Percentiles rank a stretch among this genome's conserved stretches.
Evolutionary conservation across 2,113 vertebrate genomes (phyloP).

Genomic region (Aramus guarauna): DNA sequence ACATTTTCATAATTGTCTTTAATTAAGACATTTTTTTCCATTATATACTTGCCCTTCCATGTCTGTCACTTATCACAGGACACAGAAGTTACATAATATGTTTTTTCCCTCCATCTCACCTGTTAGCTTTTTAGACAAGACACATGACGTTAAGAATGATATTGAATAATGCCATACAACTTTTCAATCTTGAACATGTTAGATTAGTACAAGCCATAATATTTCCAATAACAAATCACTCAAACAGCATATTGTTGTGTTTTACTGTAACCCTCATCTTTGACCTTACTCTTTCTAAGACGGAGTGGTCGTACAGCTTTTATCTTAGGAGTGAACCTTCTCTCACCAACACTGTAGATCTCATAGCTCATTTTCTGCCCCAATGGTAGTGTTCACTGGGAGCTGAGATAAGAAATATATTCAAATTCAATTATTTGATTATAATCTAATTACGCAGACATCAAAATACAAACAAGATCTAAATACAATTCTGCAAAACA

Average conservation of each 20-base stretch:
- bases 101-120: neutral
- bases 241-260: neutral
- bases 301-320: neutral
- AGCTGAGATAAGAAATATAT: neutral
- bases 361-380: neutral
- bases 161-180: neutral
- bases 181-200: neutral
- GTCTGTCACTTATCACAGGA: neutral
- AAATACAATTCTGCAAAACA: conserved; percentile 4
- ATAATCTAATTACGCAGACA: conserved; percentile 26
- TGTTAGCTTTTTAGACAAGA: neutral
- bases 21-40: neutral
- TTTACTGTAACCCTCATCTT: neutral
- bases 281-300: neutral
- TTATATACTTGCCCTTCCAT: neutral
- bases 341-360: neutral
- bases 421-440: conserved; percentile 39
- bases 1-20: neutral
- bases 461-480: neutral
- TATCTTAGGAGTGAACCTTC: neutral
- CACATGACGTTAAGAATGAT: neutral
- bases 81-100: neutral
- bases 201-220: neutral
- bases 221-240: neutral
- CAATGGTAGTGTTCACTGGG: neutral